These are phyloP conservation scores for Macaria notata DNA, from an alignment of 2,888 invertebrate genomes.

Conservation along the genomic window DNA sequence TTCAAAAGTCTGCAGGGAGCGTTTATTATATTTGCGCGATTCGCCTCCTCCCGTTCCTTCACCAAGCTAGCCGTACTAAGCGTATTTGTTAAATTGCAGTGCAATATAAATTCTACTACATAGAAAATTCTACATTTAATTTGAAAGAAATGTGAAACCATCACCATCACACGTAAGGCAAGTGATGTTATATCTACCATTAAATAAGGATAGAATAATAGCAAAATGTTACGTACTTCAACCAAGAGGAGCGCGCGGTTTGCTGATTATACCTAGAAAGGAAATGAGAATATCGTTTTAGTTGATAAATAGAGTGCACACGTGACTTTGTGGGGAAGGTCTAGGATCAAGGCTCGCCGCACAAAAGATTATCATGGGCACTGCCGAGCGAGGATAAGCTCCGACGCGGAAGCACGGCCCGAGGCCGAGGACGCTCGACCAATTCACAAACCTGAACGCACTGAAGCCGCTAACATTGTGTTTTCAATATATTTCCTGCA, in stretches of 20 bases:
- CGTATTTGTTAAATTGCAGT: slow-evolving; percentile 7
- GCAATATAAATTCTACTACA: slow-evolving; percentile 10
- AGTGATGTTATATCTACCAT: slow-evolving; percentile 12
- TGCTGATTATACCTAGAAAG: slow-evolving; percentile 82
- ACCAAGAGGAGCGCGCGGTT: slow-evolving; percentile 78
- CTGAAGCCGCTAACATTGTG: slow-evolving; percentile 53
- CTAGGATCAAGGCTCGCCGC: slow-evolving; percentile 72
- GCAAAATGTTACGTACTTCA: slow-evolving; percentile 75
- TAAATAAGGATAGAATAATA: slow-evolving; percentile 30
- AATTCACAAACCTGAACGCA: slow-evolving; percentile 70
- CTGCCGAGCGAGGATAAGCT: slow-evolving; percentile 75
- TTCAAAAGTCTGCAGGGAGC: neutral
- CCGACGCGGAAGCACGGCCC: slow-evolving; percentile 75
- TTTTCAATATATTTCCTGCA: slow-evolving; percentile 29
- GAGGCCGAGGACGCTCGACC: slow-evolving; percentile 77
- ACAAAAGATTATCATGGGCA: slow-evolving; percentile 77
- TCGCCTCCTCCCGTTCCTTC: neutral
- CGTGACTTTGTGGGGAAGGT: slow-evolving; percentile 62
- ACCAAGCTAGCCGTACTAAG: slow-evolving; percentile 1
- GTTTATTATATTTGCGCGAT: neutral
- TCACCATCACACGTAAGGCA: slow-evolving; percentile 13
- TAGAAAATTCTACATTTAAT: slow-evolving; percentile 10
- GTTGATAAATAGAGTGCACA: slow-evolving; percentile 53
- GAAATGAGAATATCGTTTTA: slow-evolving; percentile 69
- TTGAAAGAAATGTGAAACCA: slow-evolving; percentile 17